These are phyloP conservation scores for Philopedon plagiatum DNA, from an alignment of 2,888 invertebrate genomes.

Conservation along the genomic window DNA sequence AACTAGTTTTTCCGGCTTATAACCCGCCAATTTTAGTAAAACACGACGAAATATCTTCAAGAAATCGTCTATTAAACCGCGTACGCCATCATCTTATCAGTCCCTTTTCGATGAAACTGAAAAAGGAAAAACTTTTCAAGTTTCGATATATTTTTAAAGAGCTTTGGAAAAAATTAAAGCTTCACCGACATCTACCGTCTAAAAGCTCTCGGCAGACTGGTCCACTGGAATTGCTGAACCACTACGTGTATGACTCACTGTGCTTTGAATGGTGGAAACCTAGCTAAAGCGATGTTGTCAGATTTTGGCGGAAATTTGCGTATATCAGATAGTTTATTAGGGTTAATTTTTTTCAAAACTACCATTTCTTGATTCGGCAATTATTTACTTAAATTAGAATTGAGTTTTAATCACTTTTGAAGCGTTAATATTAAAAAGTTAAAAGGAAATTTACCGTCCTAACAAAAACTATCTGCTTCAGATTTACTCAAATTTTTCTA, in stretches of 20 bases:
- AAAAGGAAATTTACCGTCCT: too few species aligned
- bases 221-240: conserved; percentile 37
- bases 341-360: too few species aligned
- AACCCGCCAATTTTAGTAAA: not conserved
- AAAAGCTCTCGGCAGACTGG: conserved; percentile 26
- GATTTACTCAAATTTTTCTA: too few species aligned
- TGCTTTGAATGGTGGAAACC: conserved; percentile 30
- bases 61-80: not conserved
- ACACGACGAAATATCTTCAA: not conserved
- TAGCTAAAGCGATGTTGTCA: conserved; percentile 14
- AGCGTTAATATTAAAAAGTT: too few species aligned
- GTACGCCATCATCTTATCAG: not conserved
- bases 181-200: not conserved
- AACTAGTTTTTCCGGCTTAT: not conserved
- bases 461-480: too few species aligned
- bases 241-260: conserved; percentile 40
- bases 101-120: too few species aligned
- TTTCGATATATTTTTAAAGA: not conserved
- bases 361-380: too few species aligned
- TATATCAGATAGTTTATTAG: too few species aligned
- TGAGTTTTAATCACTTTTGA: too few species aligned
- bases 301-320: not conserved
- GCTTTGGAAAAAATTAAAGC: not conserved
- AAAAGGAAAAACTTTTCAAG: too few species aligned
- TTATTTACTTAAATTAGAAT: too few species aligned